Evolutionary conservation across 2,113 vertebrate species (phyloP).

Genomic region (Peromyscus polionotus): DNA sequence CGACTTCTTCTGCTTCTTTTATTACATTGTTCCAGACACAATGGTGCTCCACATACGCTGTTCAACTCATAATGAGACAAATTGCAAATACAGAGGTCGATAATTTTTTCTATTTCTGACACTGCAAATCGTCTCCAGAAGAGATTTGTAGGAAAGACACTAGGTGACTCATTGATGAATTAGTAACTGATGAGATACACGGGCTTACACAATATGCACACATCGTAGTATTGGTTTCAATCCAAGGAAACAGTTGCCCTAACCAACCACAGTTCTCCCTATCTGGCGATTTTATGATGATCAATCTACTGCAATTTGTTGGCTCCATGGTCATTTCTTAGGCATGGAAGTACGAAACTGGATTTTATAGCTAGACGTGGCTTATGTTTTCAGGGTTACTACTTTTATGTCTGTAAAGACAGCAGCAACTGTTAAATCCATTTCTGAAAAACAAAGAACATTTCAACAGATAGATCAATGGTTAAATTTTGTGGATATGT

Average conservation of each 20-base stretch:
- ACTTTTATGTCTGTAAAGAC: slow-evolving; percentile 50
- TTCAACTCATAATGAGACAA: slow-evolving; percentile 70
- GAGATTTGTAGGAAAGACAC: background rate
- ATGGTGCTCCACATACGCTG: background rate
- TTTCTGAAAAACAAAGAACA: slow-evolving; percentile 16
- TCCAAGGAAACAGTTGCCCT: slow-evolving; percentile 5
- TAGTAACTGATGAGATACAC: slow-evolving; percentile 29
- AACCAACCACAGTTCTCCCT: background rate
- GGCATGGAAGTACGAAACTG: background rate
- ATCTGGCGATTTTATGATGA: background rate
- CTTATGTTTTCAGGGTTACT: slow-evolving; percentile 40
- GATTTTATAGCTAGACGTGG: slow-evolving; percentile 23
- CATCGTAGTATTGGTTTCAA: background rate
- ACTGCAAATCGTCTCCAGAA: slow-evolving; percentile 53
- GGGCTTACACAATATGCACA: background rate
- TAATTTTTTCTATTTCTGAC: background rate
- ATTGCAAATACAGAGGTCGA: slow-evolving; percentile 6
- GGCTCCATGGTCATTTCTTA: background rate
- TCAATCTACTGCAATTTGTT: background rate
- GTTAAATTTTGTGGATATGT: slow-evolving; percentile 4
- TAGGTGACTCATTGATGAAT: slow-evolving; percentile 29
- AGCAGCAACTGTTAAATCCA: slow-evolving; percentile 40
- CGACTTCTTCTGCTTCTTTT: slow-evolving; percentile 67
- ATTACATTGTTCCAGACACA: slow-evolving; percentile 12
- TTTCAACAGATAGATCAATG: slow-evolving; percentile 15